Conservation (phyloP, 1,140 invertebrate genomes). For the Zeugodacus cucurbitae region DNA sequence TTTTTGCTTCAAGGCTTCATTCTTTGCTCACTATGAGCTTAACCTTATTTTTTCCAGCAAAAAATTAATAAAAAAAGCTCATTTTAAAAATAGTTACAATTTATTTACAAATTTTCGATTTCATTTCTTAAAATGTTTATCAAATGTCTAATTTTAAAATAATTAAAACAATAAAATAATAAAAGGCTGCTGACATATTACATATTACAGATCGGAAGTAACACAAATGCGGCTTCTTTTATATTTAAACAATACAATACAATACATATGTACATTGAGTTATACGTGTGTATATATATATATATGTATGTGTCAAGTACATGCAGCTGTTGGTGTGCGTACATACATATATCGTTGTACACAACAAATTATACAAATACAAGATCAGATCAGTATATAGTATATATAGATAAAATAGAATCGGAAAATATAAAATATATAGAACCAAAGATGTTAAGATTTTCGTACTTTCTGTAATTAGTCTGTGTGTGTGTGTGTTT, state of each 20-base stretch:
- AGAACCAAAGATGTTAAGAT: not conserved
- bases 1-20: too few relatives aligned
- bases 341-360: not conserved
- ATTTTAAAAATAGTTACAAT: conserved; percentile 28
- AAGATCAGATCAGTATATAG: conserved; percentile 6
- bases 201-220: conserved; percentile 19
- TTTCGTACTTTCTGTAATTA: not conserved
- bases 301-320: conserved; percentile 3
- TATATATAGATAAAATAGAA: conserved; percentile 2
- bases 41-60: too few relatives aligned
- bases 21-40: too few relatives aligned
- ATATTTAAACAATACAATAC: conserved; percentile 23
- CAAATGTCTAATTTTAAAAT: conserved; percentile 38
- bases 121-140: conserved; percentile 38
- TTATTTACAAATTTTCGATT: conserved; percentile 36
- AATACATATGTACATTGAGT: conserved; percentile 30
- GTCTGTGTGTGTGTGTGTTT: not conserved
- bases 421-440: conserved; percentile 26
- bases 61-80: not conserved
- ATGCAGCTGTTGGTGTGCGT: conserved; percentile 4
- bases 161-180: conserved; percentile 35
- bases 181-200: conserved; percentile 17
- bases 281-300: too few relatives aligned
- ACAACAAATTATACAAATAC: not conserved
- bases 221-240: not conserved